These are phyloP conservation scores for Spongilla lacustris DNA, from an alignment of 37 sponge, comb jelly and placozoan species.

Conservation along the genomic window DNA sequence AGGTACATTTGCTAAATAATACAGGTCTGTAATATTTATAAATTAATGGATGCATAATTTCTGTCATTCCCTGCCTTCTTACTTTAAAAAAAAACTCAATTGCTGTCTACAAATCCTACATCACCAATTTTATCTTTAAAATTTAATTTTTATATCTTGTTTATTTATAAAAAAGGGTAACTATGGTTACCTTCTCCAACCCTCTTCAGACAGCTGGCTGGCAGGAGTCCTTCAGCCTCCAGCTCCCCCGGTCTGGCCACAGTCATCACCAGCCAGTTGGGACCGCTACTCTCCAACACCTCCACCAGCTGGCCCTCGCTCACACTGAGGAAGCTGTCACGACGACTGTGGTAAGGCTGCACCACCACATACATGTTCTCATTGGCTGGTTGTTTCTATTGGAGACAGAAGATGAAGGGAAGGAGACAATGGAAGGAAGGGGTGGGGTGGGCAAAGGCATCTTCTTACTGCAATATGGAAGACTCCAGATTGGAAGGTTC, in stretches of 20 bases:
- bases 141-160: too few species aligned
- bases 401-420: neutral
- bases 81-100: too few species aligned
- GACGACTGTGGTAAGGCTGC: neutral
- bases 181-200: conserved; percentile 28
- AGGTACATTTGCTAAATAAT: too few species aligned
- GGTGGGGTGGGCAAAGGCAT: neutral
- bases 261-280: conserved; percentile 75
- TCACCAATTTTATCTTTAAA: too few species aligned
- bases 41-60: too few species aligned
- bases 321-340: conserved; percentile 61
- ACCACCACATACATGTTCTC: conserved; percentile 31
- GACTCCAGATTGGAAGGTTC: neutral
- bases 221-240: conserved; percentile 67
- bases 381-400: neutral
- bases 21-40: too few species aligned
- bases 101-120: too few species aligned
- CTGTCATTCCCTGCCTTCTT: too few species aligned
- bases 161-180: too few species aligned
- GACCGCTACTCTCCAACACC: conserved; percentile 69
- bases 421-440: neutral
- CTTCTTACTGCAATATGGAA: neutral
- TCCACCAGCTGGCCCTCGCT: conserved; percentile 73
- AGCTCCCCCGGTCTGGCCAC: conserved; percentile 37
- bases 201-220: conserved; percentile 29